Percentiles rank a stretch among this genome's conserved stretches.
Evolutionary conservation across 2,113 vertebrate species (phyloP).

Genomic region (Otolemur garnettii): DNA sequence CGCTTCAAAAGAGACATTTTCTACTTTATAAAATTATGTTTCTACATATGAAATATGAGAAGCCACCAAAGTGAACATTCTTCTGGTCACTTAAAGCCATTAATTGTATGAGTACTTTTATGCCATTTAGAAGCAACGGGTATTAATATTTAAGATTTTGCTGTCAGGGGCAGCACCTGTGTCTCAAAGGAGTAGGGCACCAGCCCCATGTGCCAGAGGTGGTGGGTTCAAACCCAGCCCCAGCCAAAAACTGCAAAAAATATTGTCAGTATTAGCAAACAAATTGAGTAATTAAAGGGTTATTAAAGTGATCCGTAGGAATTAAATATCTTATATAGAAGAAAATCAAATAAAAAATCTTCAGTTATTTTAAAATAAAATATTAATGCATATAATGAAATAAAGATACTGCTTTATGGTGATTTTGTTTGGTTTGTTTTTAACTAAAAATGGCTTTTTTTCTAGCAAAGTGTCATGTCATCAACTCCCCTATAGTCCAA

Average conservation of each 20-base stretch:
- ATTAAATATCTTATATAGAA: neutral
- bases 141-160: constrained; percentile 41
- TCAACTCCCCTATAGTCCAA: neutral
- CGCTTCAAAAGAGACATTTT: constrained; percentile 63
- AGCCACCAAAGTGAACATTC: constrained; percentile 31
- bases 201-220: no score
- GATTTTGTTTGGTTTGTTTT: constrained; percentile 34
- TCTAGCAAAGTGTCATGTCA: neutral
- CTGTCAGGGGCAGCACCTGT: no score
- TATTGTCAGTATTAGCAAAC: constrained; percentile 45
- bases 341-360: neutral
- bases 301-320: constrained; percentile 36
- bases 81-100: constrained; percentile 56
- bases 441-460: neutral
- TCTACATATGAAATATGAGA: constrained; percentile 43
- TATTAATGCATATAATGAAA: constrained; percentile 16
- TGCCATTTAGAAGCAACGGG: constrained; percentile 5
- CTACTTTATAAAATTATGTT: constrained; percentile 70
- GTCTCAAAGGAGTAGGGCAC: no score
- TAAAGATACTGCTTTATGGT: neutral
- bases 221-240: no score
- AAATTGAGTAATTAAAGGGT: constrained; percentile 32
- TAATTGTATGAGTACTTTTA: constrained; percentile 50
- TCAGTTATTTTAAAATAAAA: constrained; percentile 22
- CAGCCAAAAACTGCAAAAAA: no score